Conservation (phyloP, 2,113 vertebrate genomes). For the Podarcis cretensis region DNA sequence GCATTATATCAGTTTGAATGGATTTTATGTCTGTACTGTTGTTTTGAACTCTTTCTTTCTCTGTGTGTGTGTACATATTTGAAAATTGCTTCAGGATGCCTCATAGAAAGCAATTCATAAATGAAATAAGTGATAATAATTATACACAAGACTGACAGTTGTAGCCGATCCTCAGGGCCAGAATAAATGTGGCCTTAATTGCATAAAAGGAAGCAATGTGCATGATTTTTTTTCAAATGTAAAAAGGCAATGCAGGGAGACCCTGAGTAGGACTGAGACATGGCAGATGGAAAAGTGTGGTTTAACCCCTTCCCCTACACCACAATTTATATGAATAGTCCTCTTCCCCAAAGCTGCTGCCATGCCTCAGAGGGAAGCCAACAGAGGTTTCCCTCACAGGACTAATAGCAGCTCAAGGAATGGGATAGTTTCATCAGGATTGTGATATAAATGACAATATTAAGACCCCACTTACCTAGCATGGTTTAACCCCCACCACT, state of each 20-base stretch:
- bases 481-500: not conserved
- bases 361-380: not conserved
- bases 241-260: not conserved
- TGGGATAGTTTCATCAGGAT: not conserved
- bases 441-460: not conserved
- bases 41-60: no score
- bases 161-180: accelerated
- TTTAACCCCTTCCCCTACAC: not conserved
- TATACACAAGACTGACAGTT: slow-evolving; percentile 1
- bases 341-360: not conserved
- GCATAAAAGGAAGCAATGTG: not conserved
- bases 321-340: not conserved
- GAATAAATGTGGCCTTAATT: not conserved
- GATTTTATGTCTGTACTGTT: no score
- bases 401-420: not conserved
- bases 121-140: no score
- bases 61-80: no score
- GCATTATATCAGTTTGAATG: not conserved
- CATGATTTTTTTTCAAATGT: not conserved
- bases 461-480: not conserved
- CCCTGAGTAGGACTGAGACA: not conserved
- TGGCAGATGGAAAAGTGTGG: not conserved
- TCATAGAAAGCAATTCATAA: no score
- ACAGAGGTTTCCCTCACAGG: not conserved
- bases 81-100: no score